Base-by-base conservation (phyloP, 2,113 vertebrate genomes). In the Poeciliopsis retropinna region DNA sequence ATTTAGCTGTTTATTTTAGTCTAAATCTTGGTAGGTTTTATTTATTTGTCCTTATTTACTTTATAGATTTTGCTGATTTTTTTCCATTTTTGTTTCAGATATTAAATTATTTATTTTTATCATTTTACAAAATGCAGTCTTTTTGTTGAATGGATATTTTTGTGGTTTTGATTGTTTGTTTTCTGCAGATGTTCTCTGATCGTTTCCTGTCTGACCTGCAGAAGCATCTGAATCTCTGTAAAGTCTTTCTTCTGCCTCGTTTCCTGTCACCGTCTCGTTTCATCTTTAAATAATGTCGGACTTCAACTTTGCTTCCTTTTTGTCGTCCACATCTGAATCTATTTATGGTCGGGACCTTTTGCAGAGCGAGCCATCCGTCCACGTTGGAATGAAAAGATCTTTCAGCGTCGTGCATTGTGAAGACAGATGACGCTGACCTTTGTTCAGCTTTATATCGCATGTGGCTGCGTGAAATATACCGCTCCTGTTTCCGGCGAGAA, bases 341-440 rank as follows among this genome's bases (percentile, higher is more conserved):
- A 84, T 88, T 89, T 89, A 88, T 67, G 17, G 62, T 65, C 11
- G 27, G 72, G 86, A 88, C 86, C 86, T 88, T 57, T 88, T 88
- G 68, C 84, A 54, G 82, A 61, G 54, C 0, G 28, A 83, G 78
- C 67, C 19, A 85, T 81, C 64, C 64, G 73, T 83, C 72, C 79
- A 29, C 30, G 71, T 84, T 82, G 60, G 70, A 87, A 83, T 81
- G 87, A 80, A 87, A 83, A 85, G 76, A 90, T 84, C 82, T 86
- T 74, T 89, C 79, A 82, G 65, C 66, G 41, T 75, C 71, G 84
- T 76, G 84, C 19, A 76, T 74, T 69, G 0, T 62, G 7, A 25
- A 85, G 85, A 90, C 71, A 51, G 80, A 91, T 74, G 80, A 57
- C 70, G 10, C 0, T 90, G 87, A 88, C 87, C 87, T 89, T 89